These are phyloP conservation scores for Cydia pomonella DNA, from an alignment of 1,140 invertebrate genomes.

Conservation along the genomic window DNA sequence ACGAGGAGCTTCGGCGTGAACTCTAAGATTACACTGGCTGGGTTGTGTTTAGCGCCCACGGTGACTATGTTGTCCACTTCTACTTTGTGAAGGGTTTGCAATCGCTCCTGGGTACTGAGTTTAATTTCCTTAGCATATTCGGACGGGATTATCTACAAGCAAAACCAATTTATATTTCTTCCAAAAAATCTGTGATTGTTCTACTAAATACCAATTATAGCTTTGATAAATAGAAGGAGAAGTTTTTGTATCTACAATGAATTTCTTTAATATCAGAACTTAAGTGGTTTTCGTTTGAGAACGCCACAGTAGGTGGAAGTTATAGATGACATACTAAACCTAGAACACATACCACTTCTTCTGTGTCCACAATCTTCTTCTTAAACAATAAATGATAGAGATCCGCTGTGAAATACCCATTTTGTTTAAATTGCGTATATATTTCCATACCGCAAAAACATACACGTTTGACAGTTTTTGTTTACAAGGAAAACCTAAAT, in stretches of 20 bases:
- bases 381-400: conserved; percentile 66
- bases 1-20: conserved; percentile 64
- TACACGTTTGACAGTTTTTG: conserved; percentile 38
- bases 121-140: conserved; percentile 69
- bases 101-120: conserved; percentile 57
- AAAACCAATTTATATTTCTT: no score
- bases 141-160: conserved; percentile 66
- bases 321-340: not conserved
- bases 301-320: not conserved
- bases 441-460: conserved; percentile 57
- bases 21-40: conserved; percentile 46
- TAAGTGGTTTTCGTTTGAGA: no score
- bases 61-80: conserved; percentile 56
- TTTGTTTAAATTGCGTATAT: conserved; percentile 68
- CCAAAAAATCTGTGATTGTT: no score
- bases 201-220: no score
- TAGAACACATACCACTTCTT: conserved; percentile 52
- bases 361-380: conserved; percentile 52
- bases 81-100: conserved; percentile 58
- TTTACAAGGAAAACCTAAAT: conserved; percentile 36
- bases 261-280: no score
- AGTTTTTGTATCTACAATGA: no score
- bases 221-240: no score
- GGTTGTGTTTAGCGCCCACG: conserved; percentile 39
- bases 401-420: conserved; percentile 72